Base-by-base conservation (phyloP, 2,888 invertebrate genomes). In the Acronicta leporina region DNA sequence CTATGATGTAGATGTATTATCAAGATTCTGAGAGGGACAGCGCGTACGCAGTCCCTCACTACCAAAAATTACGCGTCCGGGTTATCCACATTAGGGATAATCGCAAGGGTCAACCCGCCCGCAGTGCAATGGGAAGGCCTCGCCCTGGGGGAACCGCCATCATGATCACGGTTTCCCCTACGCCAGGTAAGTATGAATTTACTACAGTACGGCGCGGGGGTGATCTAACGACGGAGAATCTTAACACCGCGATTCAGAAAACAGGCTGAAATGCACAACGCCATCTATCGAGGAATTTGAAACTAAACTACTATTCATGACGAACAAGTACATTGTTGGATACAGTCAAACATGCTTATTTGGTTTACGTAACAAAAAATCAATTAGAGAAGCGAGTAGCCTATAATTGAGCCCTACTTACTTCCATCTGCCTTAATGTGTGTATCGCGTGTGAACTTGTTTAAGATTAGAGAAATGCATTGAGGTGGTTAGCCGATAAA, bases 351-450 rank as follows among this genome's bases (percentile, higher is more conserved):
- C 58, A 55, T 49, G 41, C 48, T 52, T 33, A 64, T 73, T 62
- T 47, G 54, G 54, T 74, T 57, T 68, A 62, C 44, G 58, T 44
- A 67, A 76, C 49, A 82, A 81, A 83, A 84, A 87, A 85, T 85
- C 87, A 85, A 87, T 87, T 87, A 84, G 77, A 62, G 58, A 66
- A 69, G 63, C 66, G 60, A 79, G 70, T 83, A 50, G 54, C 30
- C 58, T 25, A 60, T 73, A 85, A 87, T 88, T 84, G 83, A 63
- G 61, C 57, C 71, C 77, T 82, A 77, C 79, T 83, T 82, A 82
- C 68, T 64, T 78, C 75, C 82, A 80, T 78, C 81, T 82, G 83
- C 77, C 78, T 73, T 86, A 88, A 88, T 87, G 87, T 67, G 77
- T 64, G 75, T 79, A 82, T 88, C 77, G 88, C 88, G 88, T 88